Evolutionary conservation across 53 echinoderm and acorn worm species (phyloP).

Genomic region (Zoroaster sp.): DNA sequence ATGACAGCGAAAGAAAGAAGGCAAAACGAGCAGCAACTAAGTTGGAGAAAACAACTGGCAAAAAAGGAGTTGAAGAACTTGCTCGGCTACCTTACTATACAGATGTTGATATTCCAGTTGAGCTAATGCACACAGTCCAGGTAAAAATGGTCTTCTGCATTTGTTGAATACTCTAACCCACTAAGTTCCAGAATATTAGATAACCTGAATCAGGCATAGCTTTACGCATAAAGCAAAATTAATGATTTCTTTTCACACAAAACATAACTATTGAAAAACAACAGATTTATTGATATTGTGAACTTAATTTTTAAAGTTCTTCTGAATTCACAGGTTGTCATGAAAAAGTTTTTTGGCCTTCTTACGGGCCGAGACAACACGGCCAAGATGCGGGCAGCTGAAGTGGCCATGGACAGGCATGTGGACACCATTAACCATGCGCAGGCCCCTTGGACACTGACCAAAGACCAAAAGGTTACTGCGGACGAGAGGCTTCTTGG

Average conservation of each 20-base stretch:
- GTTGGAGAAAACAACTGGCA: constrained; percentile 6
- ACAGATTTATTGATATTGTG: too few relatives aligned
- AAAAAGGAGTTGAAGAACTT: constrained; percentile 27
- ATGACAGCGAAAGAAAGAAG: background rate
- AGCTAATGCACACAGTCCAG: constrained; percentile 44
- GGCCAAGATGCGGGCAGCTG: background rate
- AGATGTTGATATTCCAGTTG: constrained; percentile 5
- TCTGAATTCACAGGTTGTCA: constrained; percentile 19
- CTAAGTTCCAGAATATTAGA: background rate
- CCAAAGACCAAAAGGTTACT: background rate
- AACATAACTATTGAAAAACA: too few relatives aligned
- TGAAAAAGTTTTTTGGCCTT: constrained; percentile 30
- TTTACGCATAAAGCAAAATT: too few relatives aligned
- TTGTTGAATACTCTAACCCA: background rate
- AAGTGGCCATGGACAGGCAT: constrained; percentile 14
- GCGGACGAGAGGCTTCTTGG: constrained; percentile 8
- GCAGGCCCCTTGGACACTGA: constrained; percentile 19
- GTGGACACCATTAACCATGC: background rate
- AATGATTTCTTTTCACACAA: too few relatives aligned
- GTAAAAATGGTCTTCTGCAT: background rate
- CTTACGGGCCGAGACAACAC: constrained; percentile 17
- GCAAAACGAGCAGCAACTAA: background rate
- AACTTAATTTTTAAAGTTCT: background rate
- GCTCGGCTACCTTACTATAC: constrained; percentile 1
- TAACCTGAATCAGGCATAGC: background rate